A percentile compares a stretch with the other conserved stretches of the same genome.
Evolutionary conservation across 1,140 invertebrate species (phyloP).

Genomic region (Akabosia matsudoensis): DNA sequence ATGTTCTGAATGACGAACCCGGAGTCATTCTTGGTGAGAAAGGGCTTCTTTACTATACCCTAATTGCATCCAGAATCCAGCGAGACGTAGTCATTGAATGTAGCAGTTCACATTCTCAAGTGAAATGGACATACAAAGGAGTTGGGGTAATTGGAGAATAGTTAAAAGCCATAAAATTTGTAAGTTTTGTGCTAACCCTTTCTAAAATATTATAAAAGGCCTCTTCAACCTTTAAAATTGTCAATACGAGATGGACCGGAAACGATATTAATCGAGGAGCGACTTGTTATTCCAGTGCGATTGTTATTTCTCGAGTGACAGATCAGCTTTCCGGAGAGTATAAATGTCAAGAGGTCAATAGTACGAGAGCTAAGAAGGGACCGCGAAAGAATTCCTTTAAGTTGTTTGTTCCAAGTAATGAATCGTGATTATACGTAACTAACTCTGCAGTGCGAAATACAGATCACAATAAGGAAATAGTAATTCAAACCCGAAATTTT

Average conservation of each 20-base stretch:
- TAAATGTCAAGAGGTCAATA: constrained; percentile 23
- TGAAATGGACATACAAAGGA: constrained; percentile 31
- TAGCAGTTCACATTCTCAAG: not conserved
- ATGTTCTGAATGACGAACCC: constrained; percentile 26
- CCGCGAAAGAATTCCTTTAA: constrained; percentile 15
- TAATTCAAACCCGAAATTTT: constrained; percentile 25
- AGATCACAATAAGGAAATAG: too few relatives aligned
- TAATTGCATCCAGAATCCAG: constrained; percentile 24
- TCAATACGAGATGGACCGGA: constrained; percentile 28
- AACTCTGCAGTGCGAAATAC: too few relatives aligned
- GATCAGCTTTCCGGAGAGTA: constrained; percentile 34
- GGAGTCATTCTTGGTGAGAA: constrained; percentile 19
- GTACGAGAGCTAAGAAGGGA: not conserved
- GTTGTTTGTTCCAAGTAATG: constrained; percentile 34
- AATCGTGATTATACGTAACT: not conserved
- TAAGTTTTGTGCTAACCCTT: not conserved
- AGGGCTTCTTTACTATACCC: constrained; percentile 10
- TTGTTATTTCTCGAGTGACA: constrained; percentile 22
- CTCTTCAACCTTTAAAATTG: constrained; percentile 27
- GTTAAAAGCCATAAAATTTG: not conserved
- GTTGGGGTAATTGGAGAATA: constrained; percentile 26
- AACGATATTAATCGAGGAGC: not conserved
- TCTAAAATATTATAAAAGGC: constrained; percentile 12
- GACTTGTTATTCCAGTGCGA: constrained; percentile 17
- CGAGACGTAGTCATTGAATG: constrained; percentile 32